These are phyloP conservation scores for Istiophorus platypterus DNA, from an alignment of 2,113 vertebrate species.

Conservation along the genomic window DNA sequence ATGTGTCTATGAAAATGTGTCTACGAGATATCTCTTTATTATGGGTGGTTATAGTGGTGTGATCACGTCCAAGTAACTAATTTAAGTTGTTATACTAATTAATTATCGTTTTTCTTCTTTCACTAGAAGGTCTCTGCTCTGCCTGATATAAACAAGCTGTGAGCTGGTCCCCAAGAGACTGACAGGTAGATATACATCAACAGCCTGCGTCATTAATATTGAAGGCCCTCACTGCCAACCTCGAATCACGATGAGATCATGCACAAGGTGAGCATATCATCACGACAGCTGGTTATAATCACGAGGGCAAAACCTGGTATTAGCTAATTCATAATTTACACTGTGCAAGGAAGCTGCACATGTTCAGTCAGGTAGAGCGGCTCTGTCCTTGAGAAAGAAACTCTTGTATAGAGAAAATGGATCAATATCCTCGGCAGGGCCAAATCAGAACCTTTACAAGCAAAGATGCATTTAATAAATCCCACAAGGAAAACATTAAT, in stretches of 20 bases:
- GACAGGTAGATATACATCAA: constrained; percentile 24
- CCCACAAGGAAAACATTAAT: background rate
- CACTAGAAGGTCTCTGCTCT: background rate
- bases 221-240: constrained; percentile 25
- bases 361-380: constrained; percentile 4
- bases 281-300: constrained; percentile 38
- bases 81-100: too few relatives aligned
- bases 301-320: constrained; percentile 18
- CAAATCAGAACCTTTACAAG: background rate
- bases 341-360: background rate
- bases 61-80: too few relatives aligned
- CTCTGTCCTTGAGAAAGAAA: constrained; percentile 30
- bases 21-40: too few relatives aligned
- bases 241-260: constrained; percentile 19
- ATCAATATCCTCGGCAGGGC: constrained; percentile 29
- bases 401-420: background rate
- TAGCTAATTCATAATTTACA: constrained; percentile 53
- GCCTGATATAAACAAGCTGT: constrained; percentile 9
- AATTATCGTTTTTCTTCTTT: background rate
- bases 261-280: constrained; percentile 49
- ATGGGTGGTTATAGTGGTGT: too few relatives aligned
- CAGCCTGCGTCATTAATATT: constrained; percentile 58
- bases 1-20: too few relatives aligned
- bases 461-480: constrained; percentile 11
- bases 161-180: constrained; percentile 8